Conservation (phyloP, 2,113 vertebrate genomes). For the Corythaeola cristata region DNA sequence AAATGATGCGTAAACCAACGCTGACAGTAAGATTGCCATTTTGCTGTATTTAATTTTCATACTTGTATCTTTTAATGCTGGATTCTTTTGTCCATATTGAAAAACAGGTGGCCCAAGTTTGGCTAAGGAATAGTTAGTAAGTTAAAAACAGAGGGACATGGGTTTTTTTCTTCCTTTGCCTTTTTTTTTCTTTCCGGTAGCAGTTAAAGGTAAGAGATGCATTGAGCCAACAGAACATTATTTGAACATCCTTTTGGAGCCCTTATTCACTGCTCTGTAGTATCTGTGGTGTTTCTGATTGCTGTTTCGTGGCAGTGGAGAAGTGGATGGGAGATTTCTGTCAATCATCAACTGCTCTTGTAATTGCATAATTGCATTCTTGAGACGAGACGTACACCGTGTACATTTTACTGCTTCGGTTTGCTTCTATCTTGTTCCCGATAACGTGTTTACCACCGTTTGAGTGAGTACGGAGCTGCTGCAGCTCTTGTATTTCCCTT, state of each 20-base stretch:
- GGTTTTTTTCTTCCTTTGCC: neutral
- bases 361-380: fast-evolving
- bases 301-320: neutral
- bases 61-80: neutral
- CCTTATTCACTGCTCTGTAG: neutral
- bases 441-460: fast-evolving
- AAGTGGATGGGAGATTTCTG: neutral
- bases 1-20: fast-evolving
- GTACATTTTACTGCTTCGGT: neutral
- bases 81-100: fast-evolving
- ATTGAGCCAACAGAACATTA: neutral
- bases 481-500: neutral
- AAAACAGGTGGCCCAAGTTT: neutral
- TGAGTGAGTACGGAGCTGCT: neutral
- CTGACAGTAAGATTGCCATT: neutral
- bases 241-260: neutral
- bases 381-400: fast-evolving
- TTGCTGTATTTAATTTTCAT: neutral
- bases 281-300: fast-evolving
- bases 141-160: fast-evolving
- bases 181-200: neutral
- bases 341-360: neutral
- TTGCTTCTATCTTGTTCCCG: neutral
- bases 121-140: fast-evolving
- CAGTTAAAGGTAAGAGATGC: neutral